Evolutionary conservation across 2,888 invertebrate genomes (phyloP).

Genomic region (Bellardia bayeri): DNA sequence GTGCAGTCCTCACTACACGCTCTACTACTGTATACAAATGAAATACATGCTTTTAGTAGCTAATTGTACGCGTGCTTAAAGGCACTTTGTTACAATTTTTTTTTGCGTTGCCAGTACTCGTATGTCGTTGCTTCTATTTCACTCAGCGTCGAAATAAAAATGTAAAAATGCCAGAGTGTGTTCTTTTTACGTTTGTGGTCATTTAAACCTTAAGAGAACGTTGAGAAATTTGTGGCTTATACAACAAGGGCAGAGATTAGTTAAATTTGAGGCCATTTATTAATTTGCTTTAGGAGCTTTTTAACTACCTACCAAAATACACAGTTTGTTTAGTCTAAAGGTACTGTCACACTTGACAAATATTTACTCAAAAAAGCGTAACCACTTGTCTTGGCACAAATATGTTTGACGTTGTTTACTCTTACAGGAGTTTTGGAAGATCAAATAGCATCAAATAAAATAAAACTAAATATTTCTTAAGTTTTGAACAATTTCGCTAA

Average conservation of each 20-base stretch:
- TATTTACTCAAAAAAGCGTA: too few relatives aligned
- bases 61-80: conserved; percentile 73
- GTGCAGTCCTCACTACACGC: conserved; percentile 21
- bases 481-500: too few relatives aligned
- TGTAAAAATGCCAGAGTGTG: conserved; percentile 23
- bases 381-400: too few relatives aligned
- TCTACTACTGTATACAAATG: conserved; percentile 60
- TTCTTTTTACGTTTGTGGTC: background rate
- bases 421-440: too few relatives aligned
- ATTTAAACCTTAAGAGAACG: conserved; percentile 17
- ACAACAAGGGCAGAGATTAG: background rate
- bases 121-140: conserved; percentile 50
- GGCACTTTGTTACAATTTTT: conserved; percentile 70
- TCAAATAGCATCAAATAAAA: too few relatives aligned
- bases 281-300: too few relatives aligned
- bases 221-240: background rate
- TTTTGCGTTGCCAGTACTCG: background rate
- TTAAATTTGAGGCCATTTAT: background rate
- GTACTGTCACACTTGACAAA: too few relatives aligned
- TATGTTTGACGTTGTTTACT: too few relatives aligned
- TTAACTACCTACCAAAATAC: too few relatives aligned
- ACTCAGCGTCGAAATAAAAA: conserved; percentile 22
- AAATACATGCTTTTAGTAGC: conserved; percentile 72
- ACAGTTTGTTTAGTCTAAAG: too few relatives aligned
- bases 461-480: too few relatives aligned